These are phyloP conservation scores for Sphenopsis melanotis DNA, from an alignment of 2,797 vertebrate genomes.

Conservation along the genomic window DNA sequence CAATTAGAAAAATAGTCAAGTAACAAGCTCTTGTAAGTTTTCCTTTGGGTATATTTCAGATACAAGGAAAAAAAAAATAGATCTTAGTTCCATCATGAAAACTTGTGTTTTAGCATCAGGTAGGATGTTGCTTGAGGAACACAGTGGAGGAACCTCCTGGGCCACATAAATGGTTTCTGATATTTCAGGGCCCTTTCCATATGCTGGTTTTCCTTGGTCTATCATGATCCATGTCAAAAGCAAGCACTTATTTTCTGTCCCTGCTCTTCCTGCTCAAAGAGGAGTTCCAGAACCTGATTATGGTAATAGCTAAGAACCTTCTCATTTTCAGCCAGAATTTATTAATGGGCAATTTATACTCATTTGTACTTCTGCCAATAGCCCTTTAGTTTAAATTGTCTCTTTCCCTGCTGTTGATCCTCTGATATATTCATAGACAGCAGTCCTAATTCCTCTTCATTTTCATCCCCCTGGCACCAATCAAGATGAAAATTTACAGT, in stretches of 20 bases:
- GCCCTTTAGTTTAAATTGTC: slow-evolving; percentile 42
- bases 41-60: not conserved
- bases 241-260: slow-evolving; percentile 17
- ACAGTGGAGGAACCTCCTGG: not conserved
- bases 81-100: not conserved
- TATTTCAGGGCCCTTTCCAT: not conserved
- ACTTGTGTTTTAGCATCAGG: not conserved
- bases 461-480: slow-evolving; percentile 5
- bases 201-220: not conserved
- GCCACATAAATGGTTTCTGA: not conserved
- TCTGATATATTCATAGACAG: slow-evolving; percentile 22
- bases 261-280: not conserved
- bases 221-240: not conserved
- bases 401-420: slow-evolving; percentile 2
- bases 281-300: slow-evolving; percentile 43
- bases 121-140: not conserved
- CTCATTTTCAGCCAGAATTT: slow-evolving; percentile 41
- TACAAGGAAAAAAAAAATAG: not conserved
- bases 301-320: slow-evolving; percentile 13
- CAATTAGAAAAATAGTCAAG: not conserved
- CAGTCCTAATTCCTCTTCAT: slow-evolving; percentile 24
- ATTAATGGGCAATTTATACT: slow-evolving; percentile 56
- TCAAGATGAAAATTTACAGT: not conserved
- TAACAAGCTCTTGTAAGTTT: not conserved
- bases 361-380: slow-evolving; percentile 56